phyloP scores from a whole-genome alignment of 2,797 vertebrate genomes.

The Nothura maculosa region DNA sequence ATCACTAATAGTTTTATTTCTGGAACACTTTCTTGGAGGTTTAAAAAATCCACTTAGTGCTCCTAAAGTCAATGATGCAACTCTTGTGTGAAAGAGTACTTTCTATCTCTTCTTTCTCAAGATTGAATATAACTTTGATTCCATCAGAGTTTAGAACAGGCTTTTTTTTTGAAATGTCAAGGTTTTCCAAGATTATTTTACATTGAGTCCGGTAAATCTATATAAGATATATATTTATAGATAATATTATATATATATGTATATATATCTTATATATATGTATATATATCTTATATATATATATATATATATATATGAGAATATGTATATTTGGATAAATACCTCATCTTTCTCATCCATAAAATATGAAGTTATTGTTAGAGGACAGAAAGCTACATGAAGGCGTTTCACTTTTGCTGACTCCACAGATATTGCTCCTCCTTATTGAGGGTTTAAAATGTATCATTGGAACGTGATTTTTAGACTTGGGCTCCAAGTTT shows the following conservation, averaged over 20 bases:
- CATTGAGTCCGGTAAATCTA: neutral
- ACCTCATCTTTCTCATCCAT: neutral
- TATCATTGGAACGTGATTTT: neutral
- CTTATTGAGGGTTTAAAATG: neutral
- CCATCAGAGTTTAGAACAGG: neutral
- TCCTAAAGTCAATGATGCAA: neutral
- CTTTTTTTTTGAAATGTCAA: neutral
- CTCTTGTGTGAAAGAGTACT: accelerated
- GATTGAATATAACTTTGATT: neutral
- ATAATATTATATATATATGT: too few relatives aligned
- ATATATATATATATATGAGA: neutral
- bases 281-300: too few relatives aligned
- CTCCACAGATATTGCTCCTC: neutral
- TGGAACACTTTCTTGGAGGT: neutral
- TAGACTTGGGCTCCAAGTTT: neutral
- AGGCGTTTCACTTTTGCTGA: neutral
- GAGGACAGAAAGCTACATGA: neutral
- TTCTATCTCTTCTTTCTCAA: neutral
- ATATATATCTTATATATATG: too few relatives aligned
- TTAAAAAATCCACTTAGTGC: neutral
- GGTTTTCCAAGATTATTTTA: neutral
- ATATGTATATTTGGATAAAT: neutral
- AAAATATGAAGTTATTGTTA: neutral
- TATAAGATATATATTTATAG: too few relatives aligned
- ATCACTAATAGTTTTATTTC: neutral